Base-by-base conservation (phyloP, 2,888 invertebrate species). In the Eustalomyia histrio region DNA sequence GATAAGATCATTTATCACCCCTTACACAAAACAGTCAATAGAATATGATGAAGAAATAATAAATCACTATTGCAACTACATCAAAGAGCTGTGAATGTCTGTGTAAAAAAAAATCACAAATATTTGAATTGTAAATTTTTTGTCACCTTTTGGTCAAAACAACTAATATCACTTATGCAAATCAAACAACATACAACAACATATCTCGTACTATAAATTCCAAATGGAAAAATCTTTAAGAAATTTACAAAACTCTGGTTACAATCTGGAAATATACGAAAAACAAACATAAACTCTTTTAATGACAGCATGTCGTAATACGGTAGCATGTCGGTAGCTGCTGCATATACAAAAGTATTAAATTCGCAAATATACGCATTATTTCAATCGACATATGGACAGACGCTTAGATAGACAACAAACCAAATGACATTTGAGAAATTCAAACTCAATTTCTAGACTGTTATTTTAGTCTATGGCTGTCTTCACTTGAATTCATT, bases 151-250 rank as follows among this genome's bases (percentile, higher is more conserved):
- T 76, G 76, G 64, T 35, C 78, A 72, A 67, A 65, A 67, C 65
- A 78, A 67, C 78, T 72, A 64, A 71, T 76, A 76, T 64, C 76
- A 55, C 78, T 72, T 69, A 79, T 79, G 67, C 67, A 79, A 79
- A 79, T 72, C 61, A n/a, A 79, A 63, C 16, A 61, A 53, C 50
- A 60, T 61, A n/a, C n/a, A n/a, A n/a, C n/a, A n/a, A n/a, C n/a
- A n/a, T n/a, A n/a, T n/a, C n/a, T n/a, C n/a, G n/a, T n/a, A 69
- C 61, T 21, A 21, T 29, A 58, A 33, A 12, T 58, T 58, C 55
- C 18, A 57, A 55, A 29, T 33, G 29, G 8, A 47, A 57, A 43
- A 21, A 29, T n/a, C 55, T 33, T 35, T 9, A 74, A 79, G 63
- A 74, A 79, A 79, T 69, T 50, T 14, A 58, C n/a, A n/a, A 64